Percentiles rank a stretch among this genome's conserved stretches.
Evolutionary conservation across 2,888 invertebrate species (phyloP).

Genomic region (Epicampocera succincta): DNA sequence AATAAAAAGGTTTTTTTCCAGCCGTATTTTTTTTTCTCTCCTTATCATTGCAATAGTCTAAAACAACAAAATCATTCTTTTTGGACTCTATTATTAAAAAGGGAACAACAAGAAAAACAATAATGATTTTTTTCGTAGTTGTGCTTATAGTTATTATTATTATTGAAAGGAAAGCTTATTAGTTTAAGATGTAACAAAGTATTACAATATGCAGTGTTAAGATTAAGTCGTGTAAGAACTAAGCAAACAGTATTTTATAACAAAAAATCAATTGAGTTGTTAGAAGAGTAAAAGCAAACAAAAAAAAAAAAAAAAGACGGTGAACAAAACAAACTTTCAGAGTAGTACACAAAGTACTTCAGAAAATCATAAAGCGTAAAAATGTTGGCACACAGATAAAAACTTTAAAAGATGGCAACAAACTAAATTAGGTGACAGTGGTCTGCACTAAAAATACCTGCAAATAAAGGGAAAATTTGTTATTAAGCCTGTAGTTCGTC

Average conservation of each 20-base stretch:
- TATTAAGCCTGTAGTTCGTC: no score
- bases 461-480: neutral
- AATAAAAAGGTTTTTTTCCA: constrained; percentile 57
- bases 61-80: constrained; percentile 51
- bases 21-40: constrained; percentile 15
- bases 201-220: constrained; percentile 62
- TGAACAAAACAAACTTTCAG: constrained; percentile 15
- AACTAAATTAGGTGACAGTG: constrained; percentile 15
- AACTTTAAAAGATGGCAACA: neutral
- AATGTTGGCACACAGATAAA: constrained; percentile 26
- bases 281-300: neutral
- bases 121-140: constrained; percentile 34
- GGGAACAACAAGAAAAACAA: constrained; percentile 33
- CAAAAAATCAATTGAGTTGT: constrained; percentile 29
- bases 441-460: neutral
- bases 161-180: constrained; percentile 63
- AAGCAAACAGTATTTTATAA: constrained; percentile 49
- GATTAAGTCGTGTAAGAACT: constrained; percentile 58
- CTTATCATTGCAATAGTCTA: constrained; percentile 28
- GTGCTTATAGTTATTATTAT: constrained; percentile 39
- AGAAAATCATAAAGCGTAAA: constrained; percentile 62
- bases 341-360: constrained; percentile 38
- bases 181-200: constrained; percentile 56
- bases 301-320: neutral
- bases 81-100: constrained; percentile 50